Base-by-base conservation (phyloP, 2,888 invertebrate species). In the Chouioia cunea region DNA sequence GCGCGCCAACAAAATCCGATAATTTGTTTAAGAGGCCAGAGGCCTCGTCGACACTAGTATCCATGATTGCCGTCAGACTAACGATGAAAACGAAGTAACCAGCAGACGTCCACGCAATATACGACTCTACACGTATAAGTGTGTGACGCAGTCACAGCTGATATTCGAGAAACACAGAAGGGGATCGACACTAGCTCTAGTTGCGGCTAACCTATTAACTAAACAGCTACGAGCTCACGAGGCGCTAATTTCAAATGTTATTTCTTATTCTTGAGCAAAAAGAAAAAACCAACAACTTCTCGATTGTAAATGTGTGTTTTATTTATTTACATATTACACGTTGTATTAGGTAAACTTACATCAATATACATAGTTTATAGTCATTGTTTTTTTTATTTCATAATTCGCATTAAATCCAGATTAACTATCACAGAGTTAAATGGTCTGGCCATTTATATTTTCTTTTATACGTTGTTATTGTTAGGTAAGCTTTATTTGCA, bases 1-100 rank as follows among this genome's bases (percentile, higher is more conserved):
- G 88, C 0, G 90, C 89, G 0, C 91, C 91, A 58, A 91, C 82
- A 0, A 85, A 50, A 27, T 78, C 76, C 0, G 91, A 89, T 3
- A 90, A 65, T 36, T 65, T 73, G 20, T 54, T 75, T n/a, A 80
- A 60, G 10, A 50, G 54, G 50, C 73, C 67, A 50, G 60, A 48
- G 48, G 36, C 53, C 60, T 57, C 27, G 12, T 23, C 50, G 20
- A 52, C 70, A 44, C 57, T 70, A n/a, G 53, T n/a, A n/a, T n/a
- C 73, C 76, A 76, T 70, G 18, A 54, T 64, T 59, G n/a, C 54
- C 54, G 53, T 44, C 27, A 18, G 4, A 65, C 48, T 50, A 53
- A 22, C 18, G 16, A 18, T 12, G 43, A 15, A 18, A 15, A 43
- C n/a, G 6, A 22, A 48, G 23, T n/a, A 12, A 20, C 14, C 52